Evolutionary conservation across 23 tunicate species (phyloP), one percentile per base, ranked within the genome.

Genomic region (Ciona savignyi): DNA sequence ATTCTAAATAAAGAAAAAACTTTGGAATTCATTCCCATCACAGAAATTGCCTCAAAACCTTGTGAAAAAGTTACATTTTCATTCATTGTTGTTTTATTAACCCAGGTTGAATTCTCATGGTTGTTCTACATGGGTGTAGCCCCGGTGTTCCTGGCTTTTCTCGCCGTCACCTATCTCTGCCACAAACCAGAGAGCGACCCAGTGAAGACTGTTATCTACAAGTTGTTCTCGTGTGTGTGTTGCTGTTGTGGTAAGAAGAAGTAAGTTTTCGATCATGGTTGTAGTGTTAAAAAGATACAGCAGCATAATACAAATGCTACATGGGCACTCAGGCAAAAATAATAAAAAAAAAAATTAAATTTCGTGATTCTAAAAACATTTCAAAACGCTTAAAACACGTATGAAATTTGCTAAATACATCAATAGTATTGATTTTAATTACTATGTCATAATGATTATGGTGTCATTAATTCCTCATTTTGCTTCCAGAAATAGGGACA

Each of bases 101-200:
- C 28, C 1, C 81, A 89, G 96, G 70, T 35, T 15, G 34, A 78
- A 2, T 82, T 77, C 30, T 65, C 96, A 19, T 89, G 96, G 96
- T 29, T 86, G 69, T 89, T 82, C 65, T 82, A 83, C 74, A 73
- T 63, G 30, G 96, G 96, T 4, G 83, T 80, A 32, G 60, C 51
- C 22, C 96, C 80, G 23, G 81, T 89, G 2, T 83, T 83, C 83
- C 33, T 70, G 3, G 67, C 96, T 15, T 88, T 88, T 62, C 60
- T 88, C n/a, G 42, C 73, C 35, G 87, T 88, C 29, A 49, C 96
- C 0, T 85, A 65, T 48, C 56, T 78, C 49, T 73, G 79, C 22
- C 67, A 73, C 31, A 73, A 73, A 27, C 23, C 73, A 0, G 3
- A 22, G 27, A 24, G 48, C n/a, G 84, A 80, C 33, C 84, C 84